phyloP scores from a whole-genome alignment of 2,888 invertebrate species.

The Polyploca ridens region DNA sequence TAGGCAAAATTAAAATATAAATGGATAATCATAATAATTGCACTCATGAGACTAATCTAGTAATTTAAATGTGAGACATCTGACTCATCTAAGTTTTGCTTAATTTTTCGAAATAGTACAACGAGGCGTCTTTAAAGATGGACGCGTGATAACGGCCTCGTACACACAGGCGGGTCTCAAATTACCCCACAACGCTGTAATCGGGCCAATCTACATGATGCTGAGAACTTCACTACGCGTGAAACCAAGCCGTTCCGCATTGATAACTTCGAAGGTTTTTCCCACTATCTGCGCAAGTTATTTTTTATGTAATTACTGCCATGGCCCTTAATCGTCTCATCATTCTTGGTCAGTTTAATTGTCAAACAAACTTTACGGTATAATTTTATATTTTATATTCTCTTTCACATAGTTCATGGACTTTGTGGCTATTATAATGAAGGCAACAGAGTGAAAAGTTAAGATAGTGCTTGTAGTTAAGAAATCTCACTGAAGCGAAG shows the following conservation, averaged over 20 bases:
- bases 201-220: constrained; percentile 67
- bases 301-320: constrained; percentile 62
- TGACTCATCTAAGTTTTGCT: too few relatives aligned
- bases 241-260: constrained; percentile 76
- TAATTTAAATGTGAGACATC: background rate
- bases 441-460: background rate
- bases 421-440: background rate
- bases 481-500: background rate
- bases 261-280: constrained; percentile 68
- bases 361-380: background rate
- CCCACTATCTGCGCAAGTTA: constrained; percentile 65
- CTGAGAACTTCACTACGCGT: constrained; percentile 71
- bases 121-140: constrained; percentile 48
- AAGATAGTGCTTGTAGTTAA: background rate
- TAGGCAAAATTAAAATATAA: too few relatives aligned
- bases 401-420: background rate
- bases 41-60: too few relatives aligned
- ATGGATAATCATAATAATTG: too few relatives aligned
- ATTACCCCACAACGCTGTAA: constrained; percentile 69
- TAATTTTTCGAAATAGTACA: constrained; percentile 42
- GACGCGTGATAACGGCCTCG: constrained; percentile 44
- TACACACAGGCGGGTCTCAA: constrained; percentile 56
- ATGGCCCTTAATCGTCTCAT: constrained; percentile 54
- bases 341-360: constrained; percentile 38
- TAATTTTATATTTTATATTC: background rate